phyloP scores from a whole-genome alignment of 1,140 invertebrate genomes.

The Probaryconus sp. region DNA sequence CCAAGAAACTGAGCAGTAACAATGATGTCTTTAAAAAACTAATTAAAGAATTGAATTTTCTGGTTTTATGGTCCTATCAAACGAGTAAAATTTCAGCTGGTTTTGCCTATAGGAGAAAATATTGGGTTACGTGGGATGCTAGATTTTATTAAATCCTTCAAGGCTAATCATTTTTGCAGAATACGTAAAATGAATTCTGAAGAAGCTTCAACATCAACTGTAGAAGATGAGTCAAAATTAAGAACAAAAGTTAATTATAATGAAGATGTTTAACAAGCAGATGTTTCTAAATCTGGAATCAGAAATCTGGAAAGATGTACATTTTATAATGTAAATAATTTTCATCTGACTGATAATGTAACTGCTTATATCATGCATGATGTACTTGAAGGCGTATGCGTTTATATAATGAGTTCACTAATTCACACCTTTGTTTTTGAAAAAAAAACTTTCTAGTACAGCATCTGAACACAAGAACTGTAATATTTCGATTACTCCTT shows the following conservation, averaged over 20 bases:
- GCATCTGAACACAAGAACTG: background rate
- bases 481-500: constrained; percentile 1
- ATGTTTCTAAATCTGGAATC: background rate
- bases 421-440: constrained; percentile 3
- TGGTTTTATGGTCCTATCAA: background rate
- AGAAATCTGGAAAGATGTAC: background rate
- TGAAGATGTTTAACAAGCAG: background rate
- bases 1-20: too few species aligned
- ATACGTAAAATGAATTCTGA: background rate
- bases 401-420: background rate
- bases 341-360: background rate
- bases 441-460: constrained; percentile 2
- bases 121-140: constrained; percentile 9
- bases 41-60: too few species aligned
- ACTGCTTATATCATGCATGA: background rate
- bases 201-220: background rate
- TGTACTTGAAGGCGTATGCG: background rate
- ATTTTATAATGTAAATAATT: background rate
- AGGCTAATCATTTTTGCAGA: constrained; percentile 6
- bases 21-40: too few species aligned
- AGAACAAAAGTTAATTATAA: background rate
- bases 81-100: constrained; percentile 2
- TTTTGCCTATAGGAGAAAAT: constrained; percentile 2
- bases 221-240: background rate
- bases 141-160: constrained; percentile 11